Base-by-base conservation (phyloP, 2,888 invertebrate species). In the Zygogramma bicolorata region DNA sequence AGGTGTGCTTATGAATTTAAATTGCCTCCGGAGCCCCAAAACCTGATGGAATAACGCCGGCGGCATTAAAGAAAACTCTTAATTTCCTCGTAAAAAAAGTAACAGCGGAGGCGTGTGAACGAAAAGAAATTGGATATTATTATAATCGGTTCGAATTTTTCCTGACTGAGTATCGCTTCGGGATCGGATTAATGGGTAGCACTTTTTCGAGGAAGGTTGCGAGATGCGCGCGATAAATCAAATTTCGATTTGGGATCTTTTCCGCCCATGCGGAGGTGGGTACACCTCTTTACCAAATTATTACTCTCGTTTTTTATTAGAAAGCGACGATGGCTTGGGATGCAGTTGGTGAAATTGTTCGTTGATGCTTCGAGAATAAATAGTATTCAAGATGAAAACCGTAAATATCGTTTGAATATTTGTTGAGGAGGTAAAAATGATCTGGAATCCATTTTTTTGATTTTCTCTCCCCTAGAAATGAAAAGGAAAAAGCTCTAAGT, bases 1-100 rank as follows among this genome's bases (percentile, higher is more conserved):
- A 84, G 83, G 84, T 85, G 84, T 86, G 86, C 85, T 84, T 85
- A 85, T 85, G 86, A 86, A 86, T 86, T 86, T 86, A 85, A 83
- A 86, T 85, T 80, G 74, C 73, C 77, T 78, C 79, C 72, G 73
- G 73, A 42, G 59, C 62, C 53, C 72, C 61, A 68, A 61, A 69
- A 68, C 75, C 74, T 81, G 81, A 81, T 81, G 81, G 81, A 81
- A 82, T 79, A 81, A 79, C 75, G 46, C 46, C 46, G 71, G 20
- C 61, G 69, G 75, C 76, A 77, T 81, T 81, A 80, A 81, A 79
- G 79, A 77, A 73, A 84, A 84, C 81, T 83, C 83, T 85, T 86
- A 86, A 86, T 85, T 86, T 63, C 46, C 62, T 18, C 81, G 81
- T 83, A 85, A 85, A 85, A 85, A 84, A 82, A 79, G 83, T 85